Evolutionary conservation across 2,888 invertebrate genomes (phyloP), one percentile per base, ranked within the genome.

Genomic region (Nemotelus nigrinus): DNA sequence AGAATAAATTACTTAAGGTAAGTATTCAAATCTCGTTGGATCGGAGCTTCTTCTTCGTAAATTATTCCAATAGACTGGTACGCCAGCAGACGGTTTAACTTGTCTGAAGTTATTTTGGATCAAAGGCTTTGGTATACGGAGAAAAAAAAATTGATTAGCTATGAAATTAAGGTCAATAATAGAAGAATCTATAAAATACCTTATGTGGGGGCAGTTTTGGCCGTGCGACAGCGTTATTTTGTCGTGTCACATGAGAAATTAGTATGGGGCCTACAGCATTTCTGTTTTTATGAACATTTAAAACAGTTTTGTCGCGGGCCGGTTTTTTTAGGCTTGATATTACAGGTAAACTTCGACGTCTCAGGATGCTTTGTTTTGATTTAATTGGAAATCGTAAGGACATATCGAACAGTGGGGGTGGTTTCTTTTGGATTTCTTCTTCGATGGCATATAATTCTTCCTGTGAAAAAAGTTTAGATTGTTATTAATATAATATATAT

Each of bases 371-470:
- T 55, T 76, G 63, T 25, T 48, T 50, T 1, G n/a, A 45, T 60
- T 80, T 83, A 43, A 80, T 48, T 6, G 74, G 74, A 41, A 74
- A 43, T 10, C 44, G 82, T 7, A 86, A 72, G 2, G 84, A 82
- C 55, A 86, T 82, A 79, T 86, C 83, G 76, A 86, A 85, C 2
- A 80, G 81, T 2, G 87, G 85, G 2, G 85, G 84, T 0, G 85
- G 87, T 53, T 83, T 83, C 10, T 80, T 82, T 8, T 81, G 82
- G 8, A 87, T 86, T 25, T 84, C 83, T 68, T 86, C 82, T 79
- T 86, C 86, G 48, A 87, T 87, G 78, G 85, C 84, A n/a, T 85
- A 82, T 0, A 86, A 80, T 76, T 86, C 84, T 82, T 84, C 82
- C 86, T 86, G 53, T 3, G 47, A n/a, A 72, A 47, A 58, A 45